Percentiles rank a stretch among this genome's conserved stretches.
Conservation (phyloP, 2,888 invertebrate genomes). For the Thymelicus acteon region DNA sequence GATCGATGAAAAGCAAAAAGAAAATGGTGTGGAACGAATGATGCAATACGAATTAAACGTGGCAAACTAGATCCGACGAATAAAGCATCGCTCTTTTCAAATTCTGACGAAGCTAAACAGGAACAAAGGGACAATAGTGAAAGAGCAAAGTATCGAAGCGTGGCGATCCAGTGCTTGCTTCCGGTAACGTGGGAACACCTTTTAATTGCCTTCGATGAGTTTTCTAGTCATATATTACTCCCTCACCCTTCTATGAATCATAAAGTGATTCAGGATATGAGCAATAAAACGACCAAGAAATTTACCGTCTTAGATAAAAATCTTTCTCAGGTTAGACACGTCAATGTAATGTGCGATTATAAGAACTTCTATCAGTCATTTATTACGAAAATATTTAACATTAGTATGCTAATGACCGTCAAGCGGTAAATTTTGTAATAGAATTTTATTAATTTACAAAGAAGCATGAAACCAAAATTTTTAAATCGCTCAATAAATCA, state of each 20-base stretch:
- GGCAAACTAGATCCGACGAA: conserved; percentile 73
- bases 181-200: conserved; percentile 79
- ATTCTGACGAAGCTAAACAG: conserved; percentile 67
- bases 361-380: conserved; percentile 26
- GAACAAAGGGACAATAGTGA: conserved; percentile 76
- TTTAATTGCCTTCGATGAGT: conserved; percentile 64
- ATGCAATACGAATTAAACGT: conserved; percentile 75
- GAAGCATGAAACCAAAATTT: conserved; percentile 17
- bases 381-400: conserved; percentile 30
- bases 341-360: conserved; percentile 9
- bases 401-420: conserved; percentile 27
- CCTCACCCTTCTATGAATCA: conserved; percentile 35
- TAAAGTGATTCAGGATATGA: conserved; percentile 15
- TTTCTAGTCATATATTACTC: conserved; percentile 55
- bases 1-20: conserved; percentile 57
- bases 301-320: conserved; percentile 4
- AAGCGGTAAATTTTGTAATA: conserved; percentile 22
- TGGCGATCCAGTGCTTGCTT: conserved; percentile 72
- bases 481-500: conserved; percentile 33
- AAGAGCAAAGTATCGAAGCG: conserved; percentile 79
- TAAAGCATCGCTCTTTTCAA: conserved; percentile 71
- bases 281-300: conserved; percentile 8
- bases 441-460: conserved; percentile 27
- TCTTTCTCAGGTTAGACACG: conserved; percentile 14
- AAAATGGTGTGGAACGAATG: conserved; percentile 71